Percentiles rank a stretch among this genome's conserved stretches.
Evolutionary conservation across 2,113 vertebrate genomes (phyloP).

Genomic region (Chrysemys picta): DNA sequence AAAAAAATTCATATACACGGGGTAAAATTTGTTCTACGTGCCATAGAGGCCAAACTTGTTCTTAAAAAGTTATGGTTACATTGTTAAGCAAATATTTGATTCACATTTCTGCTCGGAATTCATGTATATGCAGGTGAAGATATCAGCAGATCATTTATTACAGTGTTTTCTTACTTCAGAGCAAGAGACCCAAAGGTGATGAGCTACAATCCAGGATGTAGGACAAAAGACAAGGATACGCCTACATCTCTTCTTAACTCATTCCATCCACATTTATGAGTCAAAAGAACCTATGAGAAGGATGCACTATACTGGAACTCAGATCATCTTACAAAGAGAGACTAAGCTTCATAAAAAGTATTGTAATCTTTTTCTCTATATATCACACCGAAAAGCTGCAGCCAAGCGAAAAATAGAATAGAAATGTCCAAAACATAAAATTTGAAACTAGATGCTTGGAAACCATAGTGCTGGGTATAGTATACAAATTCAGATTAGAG

Average conservation of each 20-base stretch:
- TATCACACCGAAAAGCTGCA: not conserved
- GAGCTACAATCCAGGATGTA: not conserved
- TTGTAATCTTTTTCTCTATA: not conserved
- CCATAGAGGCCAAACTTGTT: not conserved
- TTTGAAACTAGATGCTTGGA: not conserved
- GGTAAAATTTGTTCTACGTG: not conserved
- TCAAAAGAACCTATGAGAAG: not conserved
- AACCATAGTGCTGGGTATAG: not conserved
- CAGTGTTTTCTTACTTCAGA: accelerated
- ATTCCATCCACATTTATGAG: not conserved
- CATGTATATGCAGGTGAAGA: not conserved
- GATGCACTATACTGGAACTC: not conserved
- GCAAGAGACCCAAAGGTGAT: not conserved
- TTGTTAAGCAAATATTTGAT: not conserved
- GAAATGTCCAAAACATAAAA: not conserved
- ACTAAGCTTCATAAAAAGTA: not conserved
- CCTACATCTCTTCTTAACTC: not conserved
- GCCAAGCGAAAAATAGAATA: not conserved
- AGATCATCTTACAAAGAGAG: not conserved
- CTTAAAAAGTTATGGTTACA: not conserved
- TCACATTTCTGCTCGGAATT: not conserved
- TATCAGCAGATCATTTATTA: not conserved
- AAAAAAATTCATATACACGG: not conserved
- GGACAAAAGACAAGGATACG: not conserved
- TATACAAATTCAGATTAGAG: not conserved